Conservation (phyloP, 2,888 invertebrate genomes). For the Xestia rhomboidea region DNA sequence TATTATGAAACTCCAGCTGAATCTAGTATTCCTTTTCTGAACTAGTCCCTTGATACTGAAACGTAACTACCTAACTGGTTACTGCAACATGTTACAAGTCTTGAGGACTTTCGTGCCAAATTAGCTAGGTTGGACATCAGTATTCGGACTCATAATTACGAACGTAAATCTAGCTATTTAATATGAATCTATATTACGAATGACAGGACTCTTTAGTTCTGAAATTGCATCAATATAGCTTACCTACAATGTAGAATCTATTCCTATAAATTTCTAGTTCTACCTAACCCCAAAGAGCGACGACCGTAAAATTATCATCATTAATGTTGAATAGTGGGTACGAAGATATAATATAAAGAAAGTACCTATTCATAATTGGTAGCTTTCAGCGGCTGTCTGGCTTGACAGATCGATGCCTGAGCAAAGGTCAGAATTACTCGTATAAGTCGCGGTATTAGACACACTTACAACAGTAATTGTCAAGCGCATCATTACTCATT, state of each 20-base stretch:
- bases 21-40: background rate
- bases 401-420: constrained; percentile 35
- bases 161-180: too few relatives aligned
- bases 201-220: background rate
- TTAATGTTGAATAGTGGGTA: background rate
- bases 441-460: constrained; percentile 52
- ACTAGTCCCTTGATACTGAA: background rate
- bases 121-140: background rate
- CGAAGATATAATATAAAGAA: constrained; percentile 24
- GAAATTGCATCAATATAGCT: background rate
- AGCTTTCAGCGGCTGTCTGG: constrained; percentile 29
- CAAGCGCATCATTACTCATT: constrained; percentile 57
- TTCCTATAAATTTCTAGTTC: background rate
- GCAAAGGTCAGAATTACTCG: constrained; percentile 54
- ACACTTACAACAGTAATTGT: constrained; percentile 51
- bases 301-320: constrained; percentile 16
- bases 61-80: background rate
- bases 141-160: too few relatives aligned
- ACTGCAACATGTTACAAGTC: background rate
- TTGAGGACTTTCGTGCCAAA: background rate
- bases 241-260: background rate
- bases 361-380: constrained; percentile 27
- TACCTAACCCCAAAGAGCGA: constrained; percentile 5
- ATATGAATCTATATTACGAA: background rate
- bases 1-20: background rate